These are phyloP conservation scores for Cryptophagus acutangulus DNA, from an alignment of 2,888 invertebrate species.

Conservation along the genomic window DNA sequence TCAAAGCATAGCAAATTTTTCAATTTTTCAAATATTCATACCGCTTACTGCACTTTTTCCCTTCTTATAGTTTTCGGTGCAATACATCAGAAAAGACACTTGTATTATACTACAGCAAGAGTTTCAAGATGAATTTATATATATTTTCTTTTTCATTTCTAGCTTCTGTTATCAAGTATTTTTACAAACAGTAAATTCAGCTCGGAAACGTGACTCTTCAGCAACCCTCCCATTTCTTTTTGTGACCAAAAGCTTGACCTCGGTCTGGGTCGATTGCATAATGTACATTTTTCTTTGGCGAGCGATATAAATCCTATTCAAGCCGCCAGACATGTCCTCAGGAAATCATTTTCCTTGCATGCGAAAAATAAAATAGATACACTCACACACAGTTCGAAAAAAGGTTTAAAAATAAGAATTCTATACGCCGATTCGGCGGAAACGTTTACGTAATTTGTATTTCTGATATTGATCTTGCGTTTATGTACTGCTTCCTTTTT, in stretches of 20 bases:
- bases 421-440: too few species aligned
- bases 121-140: constrained; percentile 1
- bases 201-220: constrained; percentile 2
- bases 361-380: too few species aligned
- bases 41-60: background rate
- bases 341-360: constrained; percentile 1
- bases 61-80: background rate
- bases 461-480: too few species aligned
- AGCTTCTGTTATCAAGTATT: constrained; percentile 1
- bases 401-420: too few species aligned
- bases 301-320: background rate
- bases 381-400: too few species aligned
- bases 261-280: constrained; percentile 1
- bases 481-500: too few species aligned
- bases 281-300: background rate
- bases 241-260: constrained; percentile 1
- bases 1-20: constrained; percentile 1
- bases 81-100: background rate
- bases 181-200: constrained; percentile 1
- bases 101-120: background rate
- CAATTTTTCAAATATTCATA: constrained; percentile 1
- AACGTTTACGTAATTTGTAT: too few species aligned
- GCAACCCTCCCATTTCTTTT: background rate
- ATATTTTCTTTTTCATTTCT: background rate
- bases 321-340: background rate